Conservation (phyloP, 2,113 vertebrate genomes). For the Pelodiscus sinensis region DNA sequence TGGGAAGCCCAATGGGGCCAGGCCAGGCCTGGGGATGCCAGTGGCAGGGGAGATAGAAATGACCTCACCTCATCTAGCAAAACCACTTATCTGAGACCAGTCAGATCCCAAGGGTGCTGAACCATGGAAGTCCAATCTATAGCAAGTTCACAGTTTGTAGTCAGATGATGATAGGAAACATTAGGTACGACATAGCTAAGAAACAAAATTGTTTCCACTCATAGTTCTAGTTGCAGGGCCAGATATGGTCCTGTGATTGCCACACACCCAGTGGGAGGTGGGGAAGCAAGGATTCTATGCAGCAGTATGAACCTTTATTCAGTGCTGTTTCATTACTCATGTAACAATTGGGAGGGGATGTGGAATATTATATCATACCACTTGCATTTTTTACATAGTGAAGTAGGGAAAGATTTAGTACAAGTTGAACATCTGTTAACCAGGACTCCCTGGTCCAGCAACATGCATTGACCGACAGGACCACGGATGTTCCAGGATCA, state of each 20-base stretch:
- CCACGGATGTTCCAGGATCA: too few relatives aligned
- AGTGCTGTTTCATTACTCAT: not conserved
- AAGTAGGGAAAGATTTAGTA: not conserved
- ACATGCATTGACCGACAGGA: too few relatives aligned
- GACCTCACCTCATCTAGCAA: too few relatives aligned
- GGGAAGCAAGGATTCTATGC: not conserved
- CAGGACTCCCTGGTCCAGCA: too few relatives aligned
- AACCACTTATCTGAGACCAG: too few relatives aligned
- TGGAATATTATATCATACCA: not conserved
- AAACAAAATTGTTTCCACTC: not conserved
- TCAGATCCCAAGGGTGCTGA: too few relatives aligned
- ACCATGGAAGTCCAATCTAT: too few relatives aligned
- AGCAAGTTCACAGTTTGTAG: not conserved
- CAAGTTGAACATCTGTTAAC: too few relatives aligned
- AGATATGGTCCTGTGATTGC: not conserved
- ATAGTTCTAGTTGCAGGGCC: not conserved
- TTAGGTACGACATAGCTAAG: not conserved
- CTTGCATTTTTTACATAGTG: not conserved
- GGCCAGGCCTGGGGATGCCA: too few relatives aligned
- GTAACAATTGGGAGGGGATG: not conserved
- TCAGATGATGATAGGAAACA: not conserved
- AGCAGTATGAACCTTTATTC: not conserved
- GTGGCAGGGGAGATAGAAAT: too few relatives aligned
- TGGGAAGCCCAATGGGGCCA: too few relatives aligned
- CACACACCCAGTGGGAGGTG: not conserved